Percentiles rank a stretch among this genome's conserved stretches.
Evolutionary conservation across 2,113 vertebrate species (phyloP).

Genomic region (Todiramphus chloris): DNA sequence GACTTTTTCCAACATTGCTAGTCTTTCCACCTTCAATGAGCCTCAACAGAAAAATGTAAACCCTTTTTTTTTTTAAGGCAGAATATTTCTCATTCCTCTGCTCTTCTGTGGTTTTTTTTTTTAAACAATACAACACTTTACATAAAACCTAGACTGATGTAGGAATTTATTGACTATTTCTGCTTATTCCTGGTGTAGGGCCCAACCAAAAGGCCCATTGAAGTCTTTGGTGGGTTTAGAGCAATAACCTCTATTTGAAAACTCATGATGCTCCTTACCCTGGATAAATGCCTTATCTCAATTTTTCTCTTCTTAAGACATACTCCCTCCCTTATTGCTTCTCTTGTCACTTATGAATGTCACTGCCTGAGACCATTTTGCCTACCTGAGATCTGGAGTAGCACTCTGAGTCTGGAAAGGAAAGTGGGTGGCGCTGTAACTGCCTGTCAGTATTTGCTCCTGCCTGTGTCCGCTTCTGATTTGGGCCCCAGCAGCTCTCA

Average conservation of each 20-base stretch:
- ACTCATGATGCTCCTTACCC: neutral
- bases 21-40: constrained; percentile 20
- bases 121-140: neutral
- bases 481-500: neutral
- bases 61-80: neutral
- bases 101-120: neutral
- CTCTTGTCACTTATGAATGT: neutral
- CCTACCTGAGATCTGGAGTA: neutral
- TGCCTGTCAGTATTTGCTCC: neutral
- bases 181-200: neutral
- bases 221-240: neutral
- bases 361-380: neutral
- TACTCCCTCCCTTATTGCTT: neutral
- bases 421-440: neutral
- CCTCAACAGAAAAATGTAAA: constrained; percentile 28
- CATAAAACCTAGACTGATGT: neutral
- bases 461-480: neutral
- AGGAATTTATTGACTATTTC: neutral
- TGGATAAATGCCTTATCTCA: neutral
- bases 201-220: neutral
- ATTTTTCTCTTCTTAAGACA: neutral
- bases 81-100: neutral
- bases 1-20: constrained; percentile 20
- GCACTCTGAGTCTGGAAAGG: neutral
- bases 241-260: neutral